A percentile compares a stretch with the other conserved stretches of the same genome.
These are phyloP conservation scores for Chymomyza amoena DNA, from an alignment of 2,888 invertebrate species.

Conservation along the genomic window DNA sequence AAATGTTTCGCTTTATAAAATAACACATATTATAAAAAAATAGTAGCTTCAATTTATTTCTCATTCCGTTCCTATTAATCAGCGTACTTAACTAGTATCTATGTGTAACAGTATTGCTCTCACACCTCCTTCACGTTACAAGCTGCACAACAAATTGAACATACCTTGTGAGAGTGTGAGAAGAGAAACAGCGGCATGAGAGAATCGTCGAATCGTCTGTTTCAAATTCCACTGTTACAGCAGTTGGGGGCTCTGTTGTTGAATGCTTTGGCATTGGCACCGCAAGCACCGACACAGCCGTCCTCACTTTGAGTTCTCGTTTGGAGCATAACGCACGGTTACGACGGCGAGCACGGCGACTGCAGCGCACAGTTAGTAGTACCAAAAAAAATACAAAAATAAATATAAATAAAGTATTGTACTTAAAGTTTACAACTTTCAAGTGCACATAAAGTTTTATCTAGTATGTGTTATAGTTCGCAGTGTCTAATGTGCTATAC, in stretches of 20 bases:
- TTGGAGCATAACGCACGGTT: slow-evolving; percentile 62
- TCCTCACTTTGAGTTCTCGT: slow-evolving; percentile 43
- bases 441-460: background rate
- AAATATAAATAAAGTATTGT: slow-evolving; percentile 23
- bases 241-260: background rate
- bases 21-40: no score
- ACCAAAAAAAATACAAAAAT: slow-evolving; percentile 4
- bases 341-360: slow-evolving; percentile 39
- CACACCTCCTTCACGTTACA: background rate
- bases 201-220: slow-evolving; percentile 27
- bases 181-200: background rate
- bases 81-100: no score
- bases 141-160: background rate
- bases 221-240: slow-evolving; percentile 34
- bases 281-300: slow-evolving; percentile 45
- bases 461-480: background rate
- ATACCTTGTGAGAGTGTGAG: background rate
- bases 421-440: no score
- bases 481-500: background rate
- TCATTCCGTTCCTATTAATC: no score
- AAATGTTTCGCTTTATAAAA: no score
- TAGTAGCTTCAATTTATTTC: no score
- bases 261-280: slow-evolving; percentile 33
- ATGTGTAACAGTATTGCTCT: background rate
- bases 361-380: slow-evolving; percentile 21